Evolutionary conservation across 2,888 invertebrate species (phyloP), one percentile per base, ranked within the genome.

Genomic region (Kryphioiulus occultus): DNA sequence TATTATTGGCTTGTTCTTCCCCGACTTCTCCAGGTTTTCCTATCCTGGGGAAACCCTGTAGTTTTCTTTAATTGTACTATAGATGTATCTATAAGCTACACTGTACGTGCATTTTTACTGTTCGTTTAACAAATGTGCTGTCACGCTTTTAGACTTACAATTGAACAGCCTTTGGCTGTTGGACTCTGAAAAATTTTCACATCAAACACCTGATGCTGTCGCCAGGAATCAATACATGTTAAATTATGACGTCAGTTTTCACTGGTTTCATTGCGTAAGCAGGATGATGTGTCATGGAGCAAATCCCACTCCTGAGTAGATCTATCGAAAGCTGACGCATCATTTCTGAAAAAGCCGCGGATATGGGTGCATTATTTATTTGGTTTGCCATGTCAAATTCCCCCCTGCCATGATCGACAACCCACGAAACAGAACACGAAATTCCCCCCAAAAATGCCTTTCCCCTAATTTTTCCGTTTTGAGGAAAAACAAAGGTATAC

Each of bases 331-430:
- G 68, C 68, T 68, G 68, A 68, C 68, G 26, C 68, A 68, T 26
- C 9, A 68, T 47, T 17, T 68, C 26, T 10, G 7, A 10, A 26
- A 68, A 68, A 53, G n/a, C 19, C n/a, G 19, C 53, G 68, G 68
- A 68, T 68, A 68, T 68, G 68, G 68, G 68, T 22, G 68, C 68
- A 68, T 68, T 68, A 68, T 68, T 68, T 68, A 68, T 68, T 68
- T 68, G 68, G 68, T 26, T 10, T 12, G 10, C 68, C 22, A 68
- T 68, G 68, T 10, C 26, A 68, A 68, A 68, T 68, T 68, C 9
- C 47, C 68, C 22, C 22, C 26, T 26, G 12, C 68, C 68, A 68
- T 68, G 1, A 68, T 7, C 68, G 68, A 68, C 68, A 22, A 68
- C 68, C 68, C 68, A 68, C 68, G 68, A 68, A 68, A 68, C 22